A percentile compares a stretch with the other conserved stretches of the same genome.
phyloP scores from a whole-genome alignment of 2,113 vertebrate species.

The Rynchops niger region DNA sequence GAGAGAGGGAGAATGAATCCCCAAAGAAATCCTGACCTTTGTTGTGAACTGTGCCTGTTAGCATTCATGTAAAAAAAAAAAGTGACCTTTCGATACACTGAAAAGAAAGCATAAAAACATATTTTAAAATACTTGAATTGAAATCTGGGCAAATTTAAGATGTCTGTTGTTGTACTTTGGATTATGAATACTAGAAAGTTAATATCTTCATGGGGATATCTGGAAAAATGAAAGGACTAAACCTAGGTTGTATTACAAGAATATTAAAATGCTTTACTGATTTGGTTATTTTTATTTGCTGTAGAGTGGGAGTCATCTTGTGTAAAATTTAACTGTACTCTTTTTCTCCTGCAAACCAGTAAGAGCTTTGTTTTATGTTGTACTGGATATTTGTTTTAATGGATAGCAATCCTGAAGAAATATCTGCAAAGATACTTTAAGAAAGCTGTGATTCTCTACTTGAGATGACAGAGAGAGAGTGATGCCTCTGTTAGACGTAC shows the following conservation, averaged over 20 bases:
- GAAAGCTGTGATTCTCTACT: background rate
- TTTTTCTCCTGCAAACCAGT: constrained; percentile 31
- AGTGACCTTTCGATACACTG: constrained; percentile 37
- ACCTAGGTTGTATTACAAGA: constrained; percentile 47
- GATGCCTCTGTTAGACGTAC: background rate
- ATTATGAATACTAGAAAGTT: constrained; percentile 64
- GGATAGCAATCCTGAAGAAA: constrained; percentile 25
- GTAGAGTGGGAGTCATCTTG: constrained; percentile 29
- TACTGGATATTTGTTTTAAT: constrained; percentile 46
- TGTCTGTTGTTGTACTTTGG: constrained; percentile 64
- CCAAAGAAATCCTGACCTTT: constrained; percentile 20
- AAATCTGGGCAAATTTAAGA: constrained; percentile 60
- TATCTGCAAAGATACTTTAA: constrained; percentile 49
- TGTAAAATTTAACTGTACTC: constrained; percentile 42
- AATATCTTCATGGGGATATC: constrained; percentile 72
- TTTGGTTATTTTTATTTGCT: constrained; percentile 64
- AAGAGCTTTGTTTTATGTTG: constrained; percentile 49
- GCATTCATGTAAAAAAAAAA: constrained; percentile 49
- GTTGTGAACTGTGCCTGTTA: constrained; percentile 43
- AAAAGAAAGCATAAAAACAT: constrained; percentile 45
- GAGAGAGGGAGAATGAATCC: constrained; percentile 25
- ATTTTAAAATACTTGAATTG: constrained; percentile 51
- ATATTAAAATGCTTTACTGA: constrained; percentile 57
- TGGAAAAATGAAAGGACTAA: constrained; percentile 68
- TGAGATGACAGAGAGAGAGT: background rate